phyloP scores from a whole-genome alignment of 2,797 vertebrate species.

The Tamandua tetradactyla region DNA sequence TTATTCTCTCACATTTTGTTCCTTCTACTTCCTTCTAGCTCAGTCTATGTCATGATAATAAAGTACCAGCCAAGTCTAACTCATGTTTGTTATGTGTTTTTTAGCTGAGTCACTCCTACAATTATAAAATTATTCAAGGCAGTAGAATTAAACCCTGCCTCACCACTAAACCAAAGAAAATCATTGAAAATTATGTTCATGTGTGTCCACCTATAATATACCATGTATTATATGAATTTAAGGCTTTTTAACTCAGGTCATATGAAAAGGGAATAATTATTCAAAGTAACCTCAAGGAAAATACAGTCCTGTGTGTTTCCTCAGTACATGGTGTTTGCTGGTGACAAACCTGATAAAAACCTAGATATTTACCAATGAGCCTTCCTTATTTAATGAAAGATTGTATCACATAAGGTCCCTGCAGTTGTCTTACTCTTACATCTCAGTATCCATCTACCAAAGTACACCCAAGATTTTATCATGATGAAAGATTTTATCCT shows the following conservation, averaged over 20 bases:
- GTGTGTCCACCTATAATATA: not conserved
- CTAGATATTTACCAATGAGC: not conserved
- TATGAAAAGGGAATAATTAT: not conserved
- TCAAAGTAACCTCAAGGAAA: not conserved
- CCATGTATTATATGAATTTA: not conserved
- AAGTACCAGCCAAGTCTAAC: not conserved
- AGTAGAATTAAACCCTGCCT: constrained; percentile 1
- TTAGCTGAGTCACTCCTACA: constrained; percentile 14
- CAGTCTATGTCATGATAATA: constrained; percentile 4
- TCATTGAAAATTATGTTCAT: constrained; percentile 11
- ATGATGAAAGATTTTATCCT: not conserved
- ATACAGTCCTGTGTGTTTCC: not conserved
- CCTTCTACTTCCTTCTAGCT: constrained; percentile 34
- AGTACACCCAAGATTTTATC: not conserved
- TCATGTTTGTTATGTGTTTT: not conserved
- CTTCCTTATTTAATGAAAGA: constrained; percentile 7
- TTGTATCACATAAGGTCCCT: not conserved
- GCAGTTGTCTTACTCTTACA: not conserved
- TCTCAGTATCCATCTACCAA: not conserved
- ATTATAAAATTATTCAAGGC: constrained; percentile 28
- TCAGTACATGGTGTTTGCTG: not conserved
- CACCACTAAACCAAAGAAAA: constrained; percentile 15
- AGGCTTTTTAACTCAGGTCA: not conserved
- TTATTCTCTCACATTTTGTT: not conserved
- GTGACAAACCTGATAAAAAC: not conserved